phyloP scores from a whole-genome alignment of 2,113 vertebrate genomes.

The Austrofundulus limnaeus region DNA sequence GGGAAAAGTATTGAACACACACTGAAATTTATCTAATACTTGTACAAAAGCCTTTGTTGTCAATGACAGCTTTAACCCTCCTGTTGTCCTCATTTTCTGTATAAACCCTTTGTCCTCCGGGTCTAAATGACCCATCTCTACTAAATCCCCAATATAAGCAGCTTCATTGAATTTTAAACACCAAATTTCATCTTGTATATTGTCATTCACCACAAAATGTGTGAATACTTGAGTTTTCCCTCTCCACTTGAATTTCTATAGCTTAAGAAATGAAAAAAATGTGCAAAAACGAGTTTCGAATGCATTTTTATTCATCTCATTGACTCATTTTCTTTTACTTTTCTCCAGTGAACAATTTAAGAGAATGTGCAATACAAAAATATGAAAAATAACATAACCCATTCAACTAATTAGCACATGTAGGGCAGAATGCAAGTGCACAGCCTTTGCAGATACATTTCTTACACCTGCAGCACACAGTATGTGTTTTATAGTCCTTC shows the following conservation, averaged over 20 bases:
- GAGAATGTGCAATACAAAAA: background rate
- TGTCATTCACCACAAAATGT: background rate
- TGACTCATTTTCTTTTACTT: background rate
- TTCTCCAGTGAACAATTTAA: background rate
- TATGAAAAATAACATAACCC: background rate
- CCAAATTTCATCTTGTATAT: background rate
- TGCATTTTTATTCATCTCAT: background rate
- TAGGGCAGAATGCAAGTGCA: conserved; percentile 1
- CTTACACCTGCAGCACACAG: conserved; percentile 4
- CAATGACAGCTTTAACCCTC: too few species aligned
- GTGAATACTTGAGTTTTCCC: background rate
- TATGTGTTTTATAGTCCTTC: conserved; percentile 12
- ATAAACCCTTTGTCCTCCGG: background rate
- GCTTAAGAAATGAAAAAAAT: background rate
- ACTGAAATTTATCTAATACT: too few species aligned
- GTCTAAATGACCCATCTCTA: background rate
- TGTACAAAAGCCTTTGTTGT: too few species aligned
- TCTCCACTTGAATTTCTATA: background rate
- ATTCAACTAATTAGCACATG: conserved; percentile 3
- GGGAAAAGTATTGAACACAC: too few species aligned
- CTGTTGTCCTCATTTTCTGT: background rate
- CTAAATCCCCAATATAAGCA: background rate
- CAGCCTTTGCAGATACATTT: conserved; percentile 7
- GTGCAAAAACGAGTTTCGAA: background rate
- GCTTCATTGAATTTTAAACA: background rate